These are phyloP conservation scores for Drosophila subquinaria DNA, from an alignment of 2,888 invertebrate genomes.

Conservation along the genomic window DNA sequence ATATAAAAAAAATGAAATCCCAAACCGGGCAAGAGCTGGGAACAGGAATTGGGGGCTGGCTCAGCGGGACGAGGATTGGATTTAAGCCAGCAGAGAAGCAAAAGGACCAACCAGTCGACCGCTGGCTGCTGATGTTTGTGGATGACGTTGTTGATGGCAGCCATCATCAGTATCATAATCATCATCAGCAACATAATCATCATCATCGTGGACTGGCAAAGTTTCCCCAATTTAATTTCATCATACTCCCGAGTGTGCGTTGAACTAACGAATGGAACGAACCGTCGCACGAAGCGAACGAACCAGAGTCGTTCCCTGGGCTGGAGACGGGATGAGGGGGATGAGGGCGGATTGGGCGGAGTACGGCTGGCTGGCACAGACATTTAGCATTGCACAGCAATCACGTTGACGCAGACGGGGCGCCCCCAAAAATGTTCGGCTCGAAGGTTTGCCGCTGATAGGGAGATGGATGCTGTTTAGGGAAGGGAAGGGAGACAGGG, in stretches of 20 bases:
- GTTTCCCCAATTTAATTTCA: slow-evolving; percentile 84
- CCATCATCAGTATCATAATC: slow-evolving; percentile 65
- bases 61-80: slow-evolving; percentile 62
- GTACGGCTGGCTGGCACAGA: slow-evolving; percentile 49
- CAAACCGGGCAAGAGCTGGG: slow-evolving; percentile 33
- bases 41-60: slow-evolving; percentile 9
- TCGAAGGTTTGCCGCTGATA: slow-evolving; percentile 45
- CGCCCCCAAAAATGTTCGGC: slow-evolving; percentile 26
- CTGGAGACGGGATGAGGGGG: slow-evolving; percentile 6
- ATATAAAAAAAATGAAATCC: slow-evolving; percentile 65
- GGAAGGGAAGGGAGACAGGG: neutral
- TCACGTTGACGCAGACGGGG: slow-evolving; percentile 66
- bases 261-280: slow-evolving; percentile 79
- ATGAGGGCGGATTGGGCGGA: slow-evolving; percentile 13
- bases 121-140: slow-evolving; percentile 57
- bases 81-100: slow-evolving; percentile 63
- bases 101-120: slow-evolving; percentile 32
- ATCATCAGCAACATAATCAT: slow-evolving; percentile 37
- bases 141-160: slow-evolving; percentile 78
- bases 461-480: slow-evolving; percentile 34
- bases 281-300: slow-evolving; percentile 44
- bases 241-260: slow-evolving; percentile 80
- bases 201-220: slow-evolving; percentile 71
- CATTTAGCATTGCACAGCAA: slow-evolving; percentile 68
- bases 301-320: slow-evolving; percentile 23